Percentiles rank a stretch among this genome's conserved stretches.
Evolutionary conservation across 2,888 invertebrate species (phyloP).

Genomic region (Macropis europaea): DNA sequence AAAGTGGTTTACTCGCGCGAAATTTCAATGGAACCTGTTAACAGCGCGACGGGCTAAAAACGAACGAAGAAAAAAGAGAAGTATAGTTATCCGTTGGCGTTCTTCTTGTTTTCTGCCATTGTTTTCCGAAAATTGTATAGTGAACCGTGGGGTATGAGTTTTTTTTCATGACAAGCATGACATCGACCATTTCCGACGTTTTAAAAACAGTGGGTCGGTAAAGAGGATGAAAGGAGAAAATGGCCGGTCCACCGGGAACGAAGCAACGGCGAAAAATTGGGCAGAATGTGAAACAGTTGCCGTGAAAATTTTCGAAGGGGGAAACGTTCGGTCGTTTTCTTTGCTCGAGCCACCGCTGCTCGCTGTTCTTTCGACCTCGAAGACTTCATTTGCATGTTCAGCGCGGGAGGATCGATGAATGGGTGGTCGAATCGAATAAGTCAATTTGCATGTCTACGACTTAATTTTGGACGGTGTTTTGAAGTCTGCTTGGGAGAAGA

Average conservation of each 20-base stretch:
- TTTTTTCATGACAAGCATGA: no score
- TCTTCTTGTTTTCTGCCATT: no score
- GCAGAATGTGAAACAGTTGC: not conserved
- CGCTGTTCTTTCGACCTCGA: not conserved
- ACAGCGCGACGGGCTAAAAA: no score
- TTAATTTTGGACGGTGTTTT: conserved; percentile 12
- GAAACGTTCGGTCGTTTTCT: conserved; percentile 3
- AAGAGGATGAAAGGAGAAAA: not conserved
- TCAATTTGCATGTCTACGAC: conserved; percentile 35
- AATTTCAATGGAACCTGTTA: not conserved
- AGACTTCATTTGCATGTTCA: conserved; percentile 22
- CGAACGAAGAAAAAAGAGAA: no score
- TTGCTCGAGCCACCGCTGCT: not conserved
- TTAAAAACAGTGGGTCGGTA: no score
- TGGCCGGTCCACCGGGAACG: not conserved
- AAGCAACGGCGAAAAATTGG: not conserved
- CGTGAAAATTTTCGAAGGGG: not conserved
- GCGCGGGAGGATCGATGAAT: conserved; percentile 8
- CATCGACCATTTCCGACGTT: no score
- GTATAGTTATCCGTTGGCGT: no score
- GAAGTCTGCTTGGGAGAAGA: no score
- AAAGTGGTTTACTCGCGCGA: conserved; percentile 10
- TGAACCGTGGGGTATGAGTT: no score
- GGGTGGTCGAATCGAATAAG: conserved; percentile 19
- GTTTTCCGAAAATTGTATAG: no score